A percentile compares a stretch with the other conserved stretches of the same genome.
Evolutionary conservation across 2,888 invertebrate species (phyloP).

Genomic region (Lypha dubia): DNA sequence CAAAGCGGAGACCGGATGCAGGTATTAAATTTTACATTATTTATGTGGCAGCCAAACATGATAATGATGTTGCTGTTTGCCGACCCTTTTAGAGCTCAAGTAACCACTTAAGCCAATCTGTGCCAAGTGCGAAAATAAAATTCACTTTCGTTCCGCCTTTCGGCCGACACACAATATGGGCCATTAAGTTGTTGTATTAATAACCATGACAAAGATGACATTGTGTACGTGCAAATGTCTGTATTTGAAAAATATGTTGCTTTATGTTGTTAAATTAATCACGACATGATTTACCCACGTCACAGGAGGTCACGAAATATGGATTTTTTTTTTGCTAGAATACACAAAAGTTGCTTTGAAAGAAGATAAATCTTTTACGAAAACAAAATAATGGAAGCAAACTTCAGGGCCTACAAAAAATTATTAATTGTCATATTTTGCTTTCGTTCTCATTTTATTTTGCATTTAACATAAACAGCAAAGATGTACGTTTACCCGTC

Average conservation of each 20-base stretch:
- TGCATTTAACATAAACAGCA: conserved; percentile 85
- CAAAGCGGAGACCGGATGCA: not conserved
- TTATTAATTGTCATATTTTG: not conserved
- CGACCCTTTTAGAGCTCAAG: conserved; percentile 53
- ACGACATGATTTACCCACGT: conserved; percentile 34
- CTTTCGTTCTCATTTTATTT: not conserved
- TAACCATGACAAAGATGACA: conserved; percentile 16
- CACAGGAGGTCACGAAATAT: conserved; percentile 44
- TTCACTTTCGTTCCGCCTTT: conserved; percentile 35
- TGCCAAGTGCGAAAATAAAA: conserved; percentile 61
- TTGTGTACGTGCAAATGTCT: conserved; percentile 4
- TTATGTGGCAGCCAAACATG: conserved; percentile 17
- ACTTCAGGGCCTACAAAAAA: conserved; percentile 14
- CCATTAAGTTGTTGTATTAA: conserved; percentile 54
- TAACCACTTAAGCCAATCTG: conserved; percentile 63
- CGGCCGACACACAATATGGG: conserved; percentile 42
- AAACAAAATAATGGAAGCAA: not conserved
- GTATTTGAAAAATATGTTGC: conserved; percentile 13
- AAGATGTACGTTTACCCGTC: conserved; percentile 95
- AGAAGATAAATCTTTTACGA: not conserved
- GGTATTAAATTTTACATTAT: not conserved
- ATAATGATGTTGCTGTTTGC: conserved; percentile 39
- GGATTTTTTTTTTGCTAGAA: conserved; percentile 29
- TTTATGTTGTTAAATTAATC: conserved; percentile 46
- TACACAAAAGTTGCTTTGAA: not conserved